Conservation (phyloP, 2,113 vertebrate genomes). For the Micronisus gabar region DNA sequence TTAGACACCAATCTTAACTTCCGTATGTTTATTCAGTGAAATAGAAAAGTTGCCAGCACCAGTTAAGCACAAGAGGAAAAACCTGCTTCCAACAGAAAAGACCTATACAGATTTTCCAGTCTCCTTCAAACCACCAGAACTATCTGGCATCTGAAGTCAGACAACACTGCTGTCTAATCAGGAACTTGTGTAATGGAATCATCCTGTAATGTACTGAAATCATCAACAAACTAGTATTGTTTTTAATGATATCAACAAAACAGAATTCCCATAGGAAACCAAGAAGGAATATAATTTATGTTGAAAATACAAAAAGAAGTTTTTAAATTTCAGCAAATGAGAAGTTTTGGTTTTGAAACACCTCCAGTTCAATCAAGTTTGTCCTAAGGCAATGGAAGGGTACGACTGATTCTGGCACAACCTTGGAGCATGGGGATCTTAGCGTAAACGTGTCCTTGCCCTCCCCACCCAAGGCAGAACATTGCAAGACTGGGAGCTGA, state of each 20-base stretch:
- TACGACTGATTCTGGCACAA: not conserved
- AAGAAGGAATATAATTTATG: not conserved
- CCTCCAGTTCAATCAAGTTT: not conserved
- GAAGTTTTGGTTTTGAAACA: not conserved
- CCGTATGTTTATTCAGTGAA: not conserved
- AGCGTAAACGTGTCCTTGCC: rapidly evolving
- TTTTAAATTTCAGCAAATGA: not conserved
- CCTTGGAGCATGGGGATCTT: not conserved
- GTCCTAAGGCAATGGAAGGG: not conserved
- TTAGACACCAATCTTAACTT: not conserved
- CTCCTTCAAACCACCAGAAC: not conserved
- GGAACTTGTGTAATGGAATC: not conserved
- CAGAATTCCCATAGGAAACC: not conserved
- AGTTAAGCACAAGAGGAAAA: not conserved
- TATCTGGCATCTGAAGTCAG: not conserved
- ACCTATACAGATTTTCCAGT: not conserved
- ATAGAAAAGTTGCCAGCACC: not conserved
- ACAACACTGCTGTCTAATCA: not conserved
- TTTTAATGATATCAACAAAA: not conserved
- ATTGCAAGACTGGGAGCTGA: not conserved
- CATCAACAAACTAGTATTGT: not conserved
- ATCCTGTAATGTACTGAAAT: not conserved
- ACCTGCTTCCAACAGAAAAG: not conserved
- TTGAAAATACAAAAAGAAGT: rapidly evolving
- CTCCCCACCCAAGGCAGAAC: not conserved